Base-by-base conservation (phyloP, 2,113 vertebrate genomes). In the Lucifuga dentata region DNA sequence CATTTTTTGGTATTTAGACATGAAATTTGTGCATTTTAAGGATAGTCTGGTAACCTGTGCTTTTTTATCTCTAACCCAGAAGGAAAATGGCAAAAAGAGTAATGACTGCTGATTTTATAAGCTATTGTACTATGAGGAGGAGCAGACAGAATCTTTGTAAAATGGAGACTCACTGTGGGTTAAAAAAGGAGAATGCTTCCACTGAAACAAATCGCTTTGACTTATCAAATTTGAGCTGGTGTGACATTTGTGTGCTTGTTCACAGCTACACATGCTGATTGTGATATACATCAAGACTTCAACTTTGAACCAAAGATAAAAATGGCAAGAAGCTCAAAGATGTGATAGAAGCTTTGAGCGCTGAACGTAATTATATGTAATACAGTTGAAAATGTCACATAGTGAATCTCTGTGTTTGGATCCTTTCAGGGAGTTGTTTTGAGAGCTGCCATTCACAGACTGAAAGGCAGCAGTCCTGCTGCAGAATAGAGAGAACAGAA, bases 311-410 rank as follows among this genome's bases (percentile, higher is more conserved):
- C 29, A 6, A 43, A 82, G 71, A 73, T 72, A n/a, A 68, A 81
- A 85, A 74, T 45, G 71, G 56, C 67, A 53, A n/a, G 11, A n/a
- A 10, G 8, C 61, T 73, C 36, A 23, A 55, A 76, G 68, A 67
- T 53, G 55, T 9, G 1, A 52, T n/a, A 2, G 70, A 10, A 0
- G 59, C 74, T 61, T 62, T 59, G 50, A 50, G 44, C 35, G 0
- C 41, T 35, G 41, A 78, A 78, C 63, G 68, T 71, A 83, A 83
- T 78, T 83, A 73, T 73, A 52, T 63, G 33, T 59, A 63, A 65
- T 56, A 67, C 23, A 1, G 13, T 50, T 69, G 65, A 69, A 84
- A 78, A 73, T 78, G 73, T 84, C 75, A 81, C 75, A 40, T 59
- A 76, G 11, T 10, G 26, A 3, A 8, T 60, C 73, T 73, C 26